Percentiles rank a stretch among this genome's conserved stretches.
phyloP scores from a whole-genome alignment of 2,888 invertebrate species.

The Tenodera sinensis region DNA sequence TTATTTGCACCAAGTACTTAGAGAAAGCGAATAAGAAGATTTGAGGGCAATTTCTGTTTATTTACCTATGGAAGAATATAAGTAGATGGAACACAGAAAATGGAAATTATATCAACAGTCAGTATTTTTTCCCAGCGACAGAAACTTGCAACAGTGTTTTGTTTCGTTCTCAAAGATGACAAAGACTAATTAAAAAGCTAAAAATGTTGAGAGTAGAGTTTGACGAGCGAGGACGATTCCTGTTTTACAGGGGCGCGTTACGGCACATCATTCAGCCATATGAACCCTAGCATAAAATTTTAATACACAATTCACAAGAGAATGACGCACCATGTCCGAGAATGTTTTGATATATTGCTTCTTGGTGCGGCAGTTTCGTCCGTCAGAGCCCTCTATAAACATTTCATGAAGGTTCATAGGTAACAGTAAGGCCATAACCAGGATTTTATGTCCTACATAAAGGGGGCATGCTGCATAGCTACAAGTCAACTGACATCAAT shows the following conservation, averaged over 20 bases:
- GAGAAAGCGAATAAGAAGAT: no score
- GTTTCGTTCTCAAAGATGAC: no score
- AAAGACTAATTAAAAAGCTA: no score
- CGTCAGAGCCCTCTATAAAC: not conserved
- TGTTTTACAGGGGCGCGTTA: not conserved
- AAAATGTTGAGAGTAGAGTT: no score
- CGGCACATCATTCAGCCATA: not conserved
- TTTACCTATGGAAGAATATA: no score
- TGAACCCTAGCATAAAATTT: not conserved
- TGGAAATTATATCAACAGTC: no score
- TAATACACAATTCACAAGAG: not conserved
- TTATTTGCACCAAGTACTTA: no score
- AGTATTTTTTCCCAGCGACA: no score
- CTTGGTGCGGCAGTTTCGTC: not conserved
- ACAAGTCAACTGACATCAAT: not conserved
- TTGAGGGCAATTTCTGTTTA: no score
- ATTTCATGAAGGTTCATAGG: not conserved
- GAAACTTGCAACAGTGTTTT: no score
- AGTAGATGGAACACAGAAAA: no score
- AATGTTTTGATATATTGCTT: not conserved
- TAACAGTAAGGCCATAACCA: not conserved
- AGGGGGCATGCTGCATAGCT: not conserved
- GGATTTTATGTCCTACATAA: not conserved
- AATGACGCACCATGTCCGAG: not conserved
- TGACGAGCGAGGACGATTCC: no score